Evolutionary conservation across 2,113 vertebrate species (phyloP), one percentile per base, ranked within the genome.

Genomic region (Garra rufa): DNA sequence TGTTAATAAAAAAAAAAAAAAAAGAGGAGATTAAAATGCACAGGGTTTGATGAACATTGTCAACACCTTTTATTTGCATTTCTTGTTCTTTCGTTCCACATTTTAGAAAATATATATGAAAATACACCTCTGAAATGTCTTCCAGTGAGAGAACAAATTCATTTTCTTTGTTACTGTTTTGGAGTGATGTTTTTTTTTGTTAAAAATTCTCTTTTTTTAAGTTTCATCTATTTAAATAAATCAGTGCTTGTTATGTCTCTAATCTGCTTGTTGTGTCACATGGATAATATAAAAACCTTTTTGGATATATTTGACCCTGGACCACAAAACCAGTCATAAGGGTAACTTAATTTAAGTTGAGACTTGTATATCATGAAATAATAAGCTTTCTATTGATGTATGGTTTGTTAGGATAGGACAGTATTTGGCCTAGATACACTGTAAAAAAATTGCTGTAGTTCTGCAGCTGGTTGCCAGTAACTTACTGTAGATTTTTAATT

Each of bases 171-270:
- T 83, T 85, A 52, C 11, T 67, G 65, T 82, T 82, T 79, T 83
- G 69, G 74, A 85, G 69, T 87, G 48, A 52, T 70, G 26, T 75
- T 44, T 83, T 86, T 82, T 67, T 4, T 21, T 41, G 6, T 24
- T 24, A 41, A 67, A 69, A 34, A 52, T 26, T 61, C 3, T 34
- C 13, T 83, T 69, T 81, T 76, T 79, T 84, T 30, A 48, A 44
- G 19, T 82, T 88, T 77, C 69, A 34, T 83, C 34, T 89, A 89
- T 89, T 89, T 89, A 89, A 88, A 89, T 89, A 89, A 89, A 89
- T 79, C 81, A 69, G 86, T 85, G 86, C 83, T 87, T 79, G 83
- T 77, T 71, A 48, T 69, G 77, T 85, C 74, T 70, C 11, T 38
- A 59, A 57, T 13, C 10, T 63, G 65, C 10, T 75, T n/a, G 9